Conservation (phyloP, 2,113 vertebrate genomes). For the Heterotis niloticus region DNA sequence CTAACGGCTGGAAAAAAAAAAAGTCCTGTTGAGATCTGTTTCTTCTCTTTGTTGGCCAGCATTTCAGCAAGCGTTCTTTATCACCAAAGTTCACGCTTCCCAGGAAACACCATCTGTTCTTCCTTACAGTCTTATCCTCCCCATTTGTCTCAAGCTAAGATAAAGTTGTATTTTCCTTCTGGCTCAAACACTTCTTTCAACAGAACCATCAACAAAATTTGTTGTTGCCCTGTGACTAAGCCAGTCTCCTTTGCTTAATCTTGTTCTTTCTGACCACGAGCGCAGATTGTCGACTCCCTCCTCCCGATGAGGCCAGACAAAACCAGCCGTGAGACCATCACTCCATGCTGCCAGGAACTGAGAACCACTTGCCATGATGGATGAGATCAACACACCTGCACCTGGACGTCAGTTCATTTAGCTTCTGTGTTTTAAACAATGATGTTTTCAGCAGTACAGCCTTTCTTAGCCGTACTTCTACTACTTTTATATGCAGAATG, state of each 20-base stretch:
- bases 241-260: neutral
- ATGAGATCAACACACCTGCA: no score
- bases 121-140: constrained; percentile 31
- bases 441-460: no score
- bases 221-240: constrained; percentile 28
- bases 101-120: constrained; percentile 22
- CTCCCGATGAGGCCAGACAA: no score
- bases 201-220: constrained; percentile 37
- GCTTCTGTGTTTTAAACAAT: no score
- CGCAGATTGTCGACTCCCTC: no score
- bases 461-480: no score
- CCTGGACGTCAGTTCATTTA: no score
- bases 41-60: constrained; percentile 2
- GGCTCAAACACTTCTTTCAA: constrained; percentile 25
- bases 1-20: neutral
- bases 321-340: no score
- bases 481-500: no score
- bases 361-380: no score
- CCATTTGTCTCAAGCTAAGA: constrained; percentile 39
- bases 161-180: constrained; percentile 30
- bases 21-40: neutral
- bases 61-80: neutral
- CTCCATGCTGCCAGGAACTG: no score
- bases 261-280: no score
- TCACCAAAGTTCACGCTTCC: neutral